Percentiles rank a stretch among this genome's conserved stretches.
These are phyloP conservation scores for Leucosticte australis DNA, from an alignment of 2,113 vertebrate genomes.

Conservation along the genomic window DNA sequence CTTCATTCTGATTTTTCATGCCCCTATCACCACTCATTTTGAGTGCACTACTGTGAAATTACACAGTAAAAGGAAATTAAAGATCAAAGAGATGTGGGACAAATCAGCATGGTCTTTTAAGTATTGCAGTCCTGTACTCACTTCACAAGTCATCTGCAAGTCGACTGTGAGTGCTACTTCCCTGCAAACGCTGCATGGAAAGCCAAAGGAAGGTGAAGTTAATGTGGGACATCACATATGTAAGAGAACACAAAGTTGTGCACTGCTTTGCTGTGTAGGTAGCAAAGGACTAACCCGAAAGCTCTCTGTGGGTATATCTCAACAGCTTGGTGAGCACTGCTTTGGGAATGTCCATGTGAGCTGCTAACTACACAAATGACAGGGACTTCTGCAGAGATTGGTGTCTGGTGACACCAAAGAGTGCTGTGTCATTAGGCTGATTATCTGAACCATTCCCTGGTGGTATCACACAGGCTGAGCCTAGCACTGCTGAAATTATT, in stretches of 20 bases:
- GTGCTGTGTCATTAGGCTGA: not conserved
- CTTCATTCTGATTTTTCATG: not conserved
- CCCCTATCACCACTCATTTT: not conserved
- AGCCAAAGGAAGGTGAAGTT: not conserved
- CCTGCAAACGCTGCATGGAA: fast-evolving
- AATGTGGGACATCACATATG: not conserved
- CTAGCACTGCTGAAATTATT: not conserved
- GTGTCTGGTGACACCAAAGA: not conserved
- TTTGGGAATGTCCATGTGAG: not conserved
- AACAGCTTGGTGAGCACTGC: not conserved
- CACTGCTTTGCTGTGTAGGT: not conserved
- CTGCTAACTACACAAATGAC: not conserved
- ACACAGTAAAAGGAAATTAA: not conserved
- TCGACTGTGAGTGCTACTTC: fast-evolving
- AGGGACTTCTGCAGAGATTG: not conserved
- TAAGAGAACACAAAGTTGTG: not conserved
- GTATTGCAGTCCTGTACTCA: not conserved
- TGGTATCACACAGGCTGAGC: not conserved
- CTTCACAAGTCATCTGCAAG: not conserved
- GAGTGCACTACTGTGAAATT: not conserved
- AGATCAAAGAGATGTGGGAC: not conserved
- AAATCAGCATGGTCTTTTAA: not conserved
- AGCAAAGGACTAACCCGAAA: not conserved
- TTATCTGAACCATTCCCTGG: not conserved
- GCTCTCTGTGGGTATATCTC: not conserved